A percentile compares a stretch with the other conserved stretches of the same genome.
Conservation (phyloP, 2,797 vertebrate species). For the Myioborus melanocephalus region DNA sequence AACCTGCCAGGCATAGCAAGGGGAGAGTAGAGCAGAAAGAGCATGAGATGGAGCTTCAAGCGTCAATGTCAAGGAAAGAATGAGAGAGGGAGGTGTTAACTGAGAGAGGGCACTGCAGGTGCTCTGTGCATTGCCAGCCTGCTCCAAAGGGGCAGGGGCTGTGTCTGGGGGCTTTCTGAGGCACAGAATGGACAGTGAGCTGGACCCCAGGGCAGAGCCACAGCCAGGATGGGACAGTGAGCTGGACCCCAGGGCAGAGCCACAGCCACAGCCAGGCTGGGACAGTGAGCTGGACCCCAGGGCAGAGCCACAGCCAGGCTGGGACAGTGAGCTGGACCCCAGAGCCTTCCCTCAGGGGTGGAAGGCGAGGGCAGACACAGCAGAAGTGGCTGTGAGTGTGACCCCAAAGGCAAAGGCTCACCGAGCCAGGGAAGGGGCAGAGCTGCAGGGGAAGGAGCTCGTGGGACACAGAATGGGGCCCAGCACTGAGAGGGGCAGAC, state of each 20-base stretch:
- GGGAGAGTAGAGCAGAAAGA: background rate
- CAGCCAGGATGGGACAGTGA: background rate
- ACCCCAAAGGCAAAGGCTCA: no score
- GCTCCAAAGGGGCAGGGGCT: background rate
- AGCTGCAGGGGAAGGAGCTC: background rate
- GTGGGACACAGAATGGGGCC: rapidly evolving
- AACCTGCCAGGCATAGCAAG: background rate
- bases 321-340: no score
- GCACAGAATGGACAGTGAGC: rapidly evolving
- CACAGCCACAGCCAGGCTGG: no score
- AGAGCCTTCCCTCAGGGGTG: no score
- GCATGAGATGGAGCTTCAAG: background rate
- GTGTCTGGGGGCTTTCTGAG: background rate
- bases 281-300: rapidly evolving
- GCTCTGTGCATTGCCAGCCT: background rate
- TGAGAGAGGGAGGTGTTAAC: background rate
- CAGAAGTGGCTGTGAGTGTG: no score
- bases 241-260: background rate
- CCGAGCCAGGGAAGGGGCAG: no score
- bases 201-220: no score
- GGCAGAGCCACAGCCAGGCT: no score
- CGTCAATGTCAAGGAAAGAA: background rate
- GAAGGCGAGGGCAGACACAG: no score
- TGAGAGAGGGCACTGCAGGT: background rate
- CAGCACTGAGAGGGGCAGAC: rapidly evolving